Conservation (phyloP, 2,888 invertebrate species). For the Lycaena phlaeas region DNA sequence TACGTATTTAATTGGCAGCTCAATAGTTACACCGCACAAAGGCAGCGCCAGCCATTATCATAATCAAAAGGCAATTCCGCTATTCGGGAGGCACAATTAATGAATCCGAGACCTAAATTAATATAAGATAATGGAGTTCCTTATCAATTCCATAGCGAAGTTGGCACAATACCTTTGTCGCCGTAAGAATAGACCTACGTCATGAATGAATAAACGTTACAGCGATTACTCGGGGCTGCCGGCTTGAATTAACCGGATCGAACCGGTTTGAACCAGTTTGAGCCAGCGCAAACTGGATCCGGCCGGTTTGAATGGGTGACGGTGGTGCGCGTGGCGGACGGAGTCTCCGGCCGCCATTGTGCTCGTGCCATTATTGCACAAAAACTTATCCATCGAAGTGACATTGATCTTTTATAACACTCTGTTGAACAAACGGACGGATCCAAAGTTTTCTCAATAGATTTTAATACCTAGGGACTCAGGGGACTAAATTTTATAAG, state of each 20-base stretch:
- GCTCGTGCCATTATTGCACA: constrained; percentile 1
- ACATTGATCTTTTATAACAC: constrained; percentile 7
- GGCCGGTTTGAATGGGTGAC: constrained; percentile 2
- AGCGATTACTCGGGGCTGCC: constrained; percentile 29
- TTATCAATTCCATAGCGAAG: constrained; percentile 14
- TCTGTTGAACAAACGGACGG: constrained; percentile 3
- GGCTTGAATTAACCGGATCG: constrained; percentile 37
- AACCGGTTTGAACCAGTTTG: constrained; percentile 20
- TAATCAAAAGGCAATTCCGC: constrained; percentile 16
- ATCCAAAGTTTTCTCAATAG: constrained; percentile 4
- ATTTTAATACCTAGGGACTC: neutral
- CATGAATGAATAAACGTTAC: constrained; percentile 31
- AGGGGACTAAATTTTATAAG: neutral
- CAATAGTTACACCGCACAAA: constrained; percentile 14
- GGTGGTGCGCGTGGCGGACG: constrained; percentile 1
- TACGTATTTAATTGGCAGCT: constrained; percentile 14
- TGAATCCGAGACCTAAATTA: constrained; percentile 29
- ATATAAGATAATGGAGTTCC: constrained; percentile 25
- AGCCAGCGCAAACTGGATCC: constrained; percentile 1
- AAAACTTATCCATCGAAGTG: constrained; percentile 6
- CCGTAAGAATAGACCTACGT: constrained; percentile 20
- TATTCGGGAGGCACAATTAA: constrained; percentile 14
- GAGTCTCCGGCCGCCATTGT: constrained; percentile 4
- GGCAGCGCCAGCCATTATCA: constrained; percentile 11
- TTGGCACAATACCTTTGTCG: constrained; percentile 23